A percentile compares a stretch with the other conserved stretches of the same genome.
phyloP scores from a whole-genome alignment of 2,888 invertebrate genomes.

The Diaperis boleti region DNA sequence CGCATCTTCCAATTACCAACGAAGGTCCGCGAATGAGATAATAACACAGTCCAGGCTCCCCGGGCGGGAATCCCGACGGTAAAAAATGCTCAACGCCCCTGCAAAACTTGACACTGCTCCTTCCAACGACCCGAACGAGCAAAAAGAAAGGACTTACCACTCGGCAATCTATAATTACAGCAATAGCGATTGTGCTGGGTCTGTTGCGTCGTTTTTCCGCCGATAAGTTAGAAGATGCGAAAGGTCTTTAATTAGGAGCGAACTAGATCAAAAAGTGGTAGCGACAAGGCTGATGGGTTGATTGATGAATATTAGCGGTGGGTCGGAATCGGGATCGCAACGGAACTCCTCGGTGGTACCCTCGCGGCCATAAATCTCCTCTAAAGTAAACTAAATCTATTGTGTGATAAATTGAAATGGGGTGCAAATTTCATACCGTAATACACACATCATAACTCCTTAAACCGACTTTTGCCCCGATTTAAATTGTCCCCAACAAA shows the following conservation, averaged over 20 bases:
- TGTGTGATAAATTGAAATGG: conserved; percentile 62
- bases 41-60: conserved; percentile 56
- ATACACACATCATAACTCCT: conserved; percentile 59
- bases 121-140: conserved; percentile 18
- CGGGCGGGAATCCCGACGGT: conserved; percentile 52
- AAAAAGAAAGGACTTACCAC: conserved; percentile 25
- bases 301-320: background rate
- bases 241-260: background rate
- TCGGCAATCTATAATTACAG: conserved; percentile 31
- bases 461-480: conserved; percentile 50
- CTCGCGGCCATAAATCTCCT: conserved; percentile 32
- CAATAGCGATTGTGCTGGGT: background rate
- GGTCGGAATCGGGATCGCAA: no score
- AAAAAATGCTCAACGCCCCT: conserved; percentile 56
- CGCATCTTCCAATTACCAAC: conserved; percentile 55
- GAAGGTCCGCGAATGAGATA: conserved; percentile 58
- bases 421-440: conserved; percentile 63
- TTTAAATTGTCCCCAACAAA: conserved; percentile 57
- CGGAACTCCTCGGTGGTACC: background rate
- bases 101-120: conserved; percentile 51
- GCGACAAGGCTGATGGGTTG: background rate
- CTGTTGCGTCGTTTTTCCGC: background rate
- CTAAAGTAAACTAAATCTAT: conserved; percentile 42
- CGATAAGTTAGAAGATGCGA: background rate
- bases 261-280: background rate